Conservation (phyloP, 2,797 vertebrate species). For the Scyliorhinus canicula region DNA sequence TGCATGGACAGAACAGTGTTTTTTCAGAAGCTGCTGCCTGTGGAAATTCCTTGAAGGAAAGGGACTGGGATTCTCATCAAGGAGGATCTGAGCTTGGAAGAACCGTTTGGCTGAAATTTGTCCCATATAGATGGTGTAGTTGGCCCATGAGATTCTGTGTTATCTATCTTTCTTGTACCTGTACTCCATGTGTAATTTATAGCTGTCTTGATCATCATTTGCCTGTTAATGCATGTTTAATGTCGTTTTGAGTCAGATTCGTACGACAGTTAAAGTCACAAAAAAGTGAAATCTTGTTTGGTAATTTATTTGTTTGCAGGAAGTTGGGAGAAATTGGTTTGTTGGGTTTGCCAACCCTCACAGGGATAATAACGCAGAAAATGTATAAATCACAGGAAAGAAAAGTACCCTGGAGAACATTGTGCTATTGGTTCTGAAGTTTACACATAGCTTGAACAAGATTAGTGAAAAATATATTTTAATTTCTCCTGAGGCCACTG, state of each 20-base stretch:
- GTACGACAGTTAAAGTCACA: neutral
- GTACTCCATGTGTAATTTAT: neutral
- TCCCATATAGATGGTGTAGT: neutral
- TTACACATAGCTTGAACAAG: neutral
- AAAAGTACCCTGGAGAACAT: neutral
- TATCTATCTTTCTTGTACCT: neutral
- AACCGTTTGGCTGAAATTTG: neutral
- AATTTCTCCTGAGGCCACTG: slow-evolving; percentile 20
- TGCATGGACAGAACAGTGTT: neutral
- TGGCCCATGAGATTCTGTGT: neutral
- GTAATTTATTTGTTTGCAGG: neutral
- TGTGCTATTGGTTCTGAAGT: neutral
- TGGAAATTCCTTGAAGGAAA: neutral
- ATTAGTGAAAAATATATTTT: neutral
- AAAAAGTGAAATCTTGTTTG: neutral
- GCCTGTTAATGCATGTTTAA: neutral
- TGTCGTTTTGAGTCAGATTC: neutral
- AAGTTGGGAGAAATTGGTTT: neutral
- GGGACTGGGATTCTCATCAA: neutral
- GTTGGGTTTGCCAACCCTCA: neutral
- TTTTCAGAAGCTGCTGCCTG: neutral
- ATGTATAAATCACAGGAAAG: neutral
- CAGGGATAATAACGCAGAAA: neutral
- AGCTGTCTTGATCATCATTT: neutral
- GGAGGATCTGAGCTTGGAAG: neutral